Conservation (phyloP, 2,888 invertebrate species). For the Micoletzkya japonica region DNA sequence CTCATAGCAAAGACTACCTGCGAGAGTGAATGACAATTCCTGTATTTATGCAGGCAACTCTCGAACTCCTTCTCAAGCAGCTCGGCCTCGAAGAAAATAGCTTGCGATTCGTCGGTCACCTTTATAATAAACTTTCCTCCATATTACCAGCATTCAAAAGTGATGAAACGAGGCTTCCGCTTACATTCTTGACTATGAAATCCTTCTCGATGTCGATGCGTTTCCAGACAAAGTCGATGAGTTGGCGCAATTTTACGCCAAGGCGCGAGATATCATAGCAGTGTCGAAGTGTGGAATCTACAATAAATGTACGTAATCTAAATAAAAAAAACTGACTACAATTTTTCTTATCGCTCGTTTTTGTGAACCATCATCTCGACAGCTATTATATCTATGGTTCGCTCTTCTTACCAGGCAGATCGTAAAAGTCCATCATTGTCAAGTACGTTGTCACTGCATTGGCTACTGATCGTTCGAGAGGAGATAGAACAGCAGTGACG, state of each 20-base stretch:
- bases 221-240: conserved; percentile 43
- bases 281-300: conserved; percentile 41
- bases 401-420: conserved; percentile 6
- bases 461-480: conserved; percentile 4
- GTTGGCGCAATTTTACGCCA: conserved; percentile 35
- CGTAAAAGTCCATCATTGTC: conserved; percentile 20
- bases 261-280: conserved; percentile 42
- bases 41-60: conserved; percentile 17
- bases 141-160: background rate
- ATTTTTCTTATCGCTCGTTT: too few relatives aligned
- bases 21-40: conserved; percentile 21
- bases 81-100: conserved; percentile 39
- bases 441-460: conserved; percentile 7
- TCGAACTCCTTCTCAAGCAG: conserved; percentile 38
- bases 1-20: conserved; percentile 3
- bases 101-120: conserved; percentile 40
- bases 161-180: background rate
- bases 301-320: background rate
- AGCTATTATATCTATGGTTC: background rate
- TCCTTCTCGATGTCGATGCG: conserved; percentile 43
- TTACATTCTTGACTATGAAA: conserved; percentile 42
- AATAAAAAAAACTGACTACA: too few relatives aligned
- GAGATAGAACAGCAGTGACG: conserved; percentile 1
- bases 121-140: background rate
- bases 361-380: too few relatives aligned